Conservation (phyloP, 2,797 vertebrate genomes). For the Enteromius radiatus region DNA sequence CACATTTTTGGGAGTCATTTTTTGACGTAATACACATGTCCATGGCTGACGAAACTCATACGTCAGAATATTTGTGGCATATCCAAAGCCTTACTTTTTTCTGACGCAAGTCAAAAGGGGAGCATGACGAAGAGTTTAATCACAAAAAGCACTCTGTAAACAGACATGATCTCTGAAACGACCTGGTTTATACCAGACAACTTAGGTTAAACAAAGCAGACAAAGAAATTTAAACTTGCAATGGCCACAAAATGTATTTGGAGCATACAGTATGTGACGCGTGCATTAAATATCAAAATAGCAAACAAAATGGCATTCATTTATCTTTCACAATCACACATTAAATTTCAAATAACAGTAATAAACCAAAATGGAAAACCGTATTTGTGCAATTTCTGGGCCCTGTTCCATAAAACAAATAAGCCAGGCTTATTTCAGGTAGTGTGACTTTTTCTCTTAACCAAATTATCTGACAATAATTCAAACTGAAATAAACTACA, state of each 20-base stretch:
- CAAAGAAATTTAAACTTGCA: background rate
- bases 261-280: background rate
- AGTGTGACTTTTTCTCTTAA: too few relatives aligned
- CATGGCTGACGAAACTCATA: background rate
- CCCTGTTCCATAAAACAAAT: too few relatives aligned
- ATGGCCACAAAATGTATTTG: background rate
- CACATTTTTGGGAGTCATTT: background rate
- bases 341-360: background rate
- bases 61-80: background rate
- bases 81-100: background rate
- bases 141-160: background rate
- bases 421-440: too few relatives aligned
- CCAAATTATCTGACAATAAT: too few relatives aligned
- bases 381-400: background rate
- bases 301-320: background rate
- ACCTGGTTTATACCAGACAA: background rate
- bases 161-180: background rate
- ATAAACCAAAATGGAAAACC: background rate
- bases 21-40: background rate
- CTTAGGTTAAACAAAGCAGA: slow-evolving; percentile 14
- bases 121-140: background rate
- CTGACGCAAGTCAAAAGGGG: background rate
- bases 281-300: background rate
- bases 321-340: background rate
- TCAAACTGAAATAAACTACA: too few relatives aligned